Evolutionary conservation across 1,140 invertebrate genomes (phyloP).

Genomic region (Trichoplusia ni): DNA sequence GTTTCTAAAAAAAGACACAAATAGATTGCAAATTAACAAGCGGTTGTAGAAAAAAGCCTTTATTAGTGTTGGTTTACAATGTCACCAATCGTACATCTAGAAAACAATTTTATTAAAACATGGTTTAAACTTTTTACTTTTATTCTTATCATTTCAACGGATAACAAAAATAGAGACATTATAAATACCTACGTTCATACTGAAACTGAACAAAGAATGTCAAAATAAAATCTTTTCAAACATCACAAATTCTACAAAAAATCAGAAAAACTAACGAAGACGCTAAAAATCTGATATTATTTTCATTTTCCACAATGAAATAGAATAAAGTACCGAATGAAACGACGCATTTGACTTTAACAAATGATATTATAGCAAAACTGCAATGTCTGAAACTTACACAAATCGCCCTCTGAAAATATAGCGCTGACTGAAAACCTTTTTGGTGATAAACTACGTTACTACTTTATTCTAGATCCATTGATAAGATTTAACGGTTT

Average conservation of each 20-base stretch:
- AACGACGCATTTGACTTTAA: constrained; percentile 31
- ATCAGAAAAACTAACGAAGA: constrained; percentile 3
- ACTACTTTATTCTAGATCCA: constrained; percentile 12
- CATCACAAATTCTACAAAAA: neutral
- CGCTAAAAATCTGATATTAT: constrained; percentile 10
- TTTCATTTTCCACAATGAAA: constrained; percentile 20
- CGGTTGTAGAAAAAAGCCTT: no score
- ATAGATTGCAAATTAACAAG: no score
- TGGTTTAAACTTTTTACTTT: no score
- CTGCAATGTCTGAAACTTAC: constrained; percentile 23
- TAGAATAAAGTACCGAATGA: constrained; percentile 9
- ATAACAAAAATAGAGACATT: no score
- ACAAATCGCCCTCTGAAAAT: constrained; percentile 17
- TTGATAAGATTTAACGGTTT: neutral
- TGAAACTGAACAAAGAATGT: neutral
- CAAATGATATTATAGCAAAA: constrained; percentile 29
- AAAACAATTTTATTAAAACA: no score
- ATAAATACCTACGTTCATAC: no score
- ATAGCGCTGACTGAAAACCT: constrained; percentile 1
- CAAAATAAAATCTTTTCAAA: neutral
- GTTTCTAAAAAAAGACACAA: no score
- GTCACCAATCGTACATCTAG: no score
- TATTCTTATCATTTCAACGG: no score
- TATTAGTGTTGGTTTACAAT: no score
- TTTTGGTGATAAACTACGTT: constrained; percentile 23